phyloP scores from a whole-genome alignment of 1,140 invertebrate species.

The Hylyphantes graminicola region DNA sequence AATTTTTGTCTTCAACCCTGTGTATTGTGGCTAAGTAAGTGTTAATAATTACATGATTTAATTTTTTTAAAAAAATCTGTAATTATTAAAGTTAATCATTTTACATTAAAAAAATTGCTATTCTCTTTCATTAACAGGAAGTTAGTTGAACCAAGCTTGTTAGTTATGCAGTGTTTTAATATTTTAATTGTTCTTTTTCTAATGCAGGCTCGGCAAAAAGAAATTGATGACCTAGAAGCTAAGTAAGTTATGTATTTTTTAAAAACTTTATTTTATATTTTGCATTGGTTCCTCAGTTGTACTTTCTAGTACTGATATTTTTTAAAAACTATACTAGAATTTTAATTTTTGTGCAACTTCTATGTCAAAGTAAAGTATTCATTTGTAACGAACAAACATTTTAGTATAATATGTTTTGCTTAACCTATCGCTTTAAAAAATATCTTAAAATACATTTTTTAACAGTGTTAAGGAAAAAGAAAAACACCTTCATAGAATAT shows the following conservation, averaged over 20 bases:
- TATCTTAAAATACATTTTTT: background rate
- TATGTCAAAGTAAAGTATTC: no score
- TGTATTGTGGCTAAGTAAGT: background rate
- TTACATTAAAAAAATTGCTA: no score
- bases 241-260: constrained; percentile 15
- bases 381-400: no score
- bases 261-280: background rate
- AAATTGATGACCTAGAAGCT: constrained; percentile 37
- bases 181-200: constrained; percentile 4
- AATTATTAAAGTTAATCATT: no score
- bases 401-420: background rate
- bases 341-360: no score
- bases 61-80: no score
- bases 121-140: no score
- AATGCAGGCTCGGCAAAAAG: constrained; percentile 28
- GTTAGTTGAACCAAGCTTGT: no score
- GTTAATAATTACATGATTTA: background rate
- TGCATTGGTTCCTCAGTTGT: background rate
- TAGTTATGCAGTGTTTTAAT: no score
- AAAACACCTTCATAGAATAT: constrained; percentile 14
- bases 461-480: constrained; percentile 47
- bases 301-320: background rate
- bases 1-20: background rate
- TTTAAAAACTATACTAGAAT: background rate
- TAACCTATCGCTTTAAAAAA: background rate